Base-by-base conservation (phyloP, 2,888 invertebrate genomes). In the Bombylius discolor region DNA sequence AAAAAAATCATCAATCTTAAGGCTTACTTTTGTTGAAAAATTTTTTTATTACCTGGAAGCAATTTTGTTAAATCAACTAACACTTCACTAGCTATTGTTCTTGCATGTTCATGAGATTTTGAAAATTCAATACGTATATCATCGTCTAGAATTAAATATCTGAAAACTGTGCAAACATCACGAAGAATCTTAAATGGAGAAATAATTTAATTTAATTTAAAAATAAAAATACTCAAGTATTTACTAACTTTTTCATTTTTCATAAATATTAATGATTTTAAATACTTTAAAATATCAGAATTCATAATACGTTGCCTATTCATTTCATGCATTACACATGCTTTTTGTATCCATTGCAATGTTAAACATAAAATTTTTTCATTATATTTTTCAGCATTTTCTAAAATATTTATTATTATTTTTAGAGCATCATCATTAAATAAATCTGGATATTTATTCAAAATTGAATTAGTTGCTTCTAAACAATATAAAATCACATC, bases 61-160 rank as follows among this genome's bases (percentile, higher is more conserved):
- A 90, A 72, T 47, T 79, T 75, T 4, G 86, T 81, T 13, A 89
- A 73, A 0, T 81, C 78, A 53, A 81, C 79, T 48, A 94, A 70
- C 51, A 84, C 78, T 64, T 83, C 81, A 44, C 76, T 76, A 1
- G 89, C 90, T 62, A 92, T 81, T 53, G 81, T 76, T 60, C 83
- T 79, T 0, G 91, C 89, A 71, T 90, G 89, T 60, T 91, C 89
- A 67, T 90, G 90, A 12, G 89, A 85, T 69, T 84, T 84, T 8
- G 94, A 92, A 72, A 87, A 92, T 64, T 90, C 89, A 0, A 90
- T 87, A 49, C 94, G 78, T 33, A 93, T 79, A 68, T 95, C 94
- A 70, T 95, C 94, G 67, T 94, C 94, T 36, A 90, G 69, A 0
- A 89, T 85, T 42, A 94, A 71, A 58, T 81, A 81, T 59, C 90